Base-by-base conservation (phyloP, 2,888 invertebrate species). In the Epicampocera succincta region DNA sequence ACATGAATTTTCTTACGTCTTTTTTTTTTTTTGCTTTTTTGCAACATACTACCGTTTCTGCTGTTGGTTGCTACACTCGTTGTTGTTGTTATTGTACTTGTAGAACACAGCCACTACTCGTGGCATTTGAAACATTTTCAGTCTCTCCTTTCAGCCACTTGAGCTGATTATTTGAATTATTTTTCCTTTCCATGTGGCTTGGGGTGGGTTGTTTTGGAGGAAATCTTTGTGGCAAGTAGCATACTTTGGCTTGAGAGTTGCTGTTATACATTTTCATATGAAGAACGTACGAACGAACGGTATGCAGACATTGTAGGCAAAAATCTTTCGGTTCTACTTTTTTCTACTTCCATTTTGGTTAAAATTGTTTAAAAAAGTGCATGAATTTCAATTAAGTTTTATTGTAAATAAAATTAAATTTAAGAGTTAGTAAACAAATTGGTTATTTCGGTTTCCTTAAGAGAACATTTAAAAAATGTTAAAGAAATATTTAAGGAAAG, bases 121-220 rank as follows among this genome's bases (percentile, higher is more conserved):
- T 80, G 83, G 78, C 74, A 82, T 82, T 82, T 78, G 75, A 82
- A 82, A 82, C 60, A 82, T 82, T 82, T 82, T 60, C 78, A 82
- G 82, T 78, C 82, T 78, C 82, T 82, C 56, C 82, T 82, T 78
- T 82, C 82, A 82, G 82, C 82, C 82, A 78, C 82, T 82, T 82
- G 82, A 82, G 82, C 82, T 82, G 82, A 82, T 82, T 82, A 82
- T 82, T 82, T 78, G 78, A 82, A 82, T 82, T 82, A 78, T 82
- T 78, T 81, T 82, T 71, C 82, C 82, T 75, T 78, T 82, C 74
- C 82, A 71, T 74, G 78, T 82, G 52, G 78, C 60, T 82, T 77
- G 78, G 79, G 66, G 71, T 73, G 56, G 81, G 82, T 63, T 66
- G 38, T 40, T 65, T 61, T 61, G 19, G 50, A 66, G 63, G 52